Conservation (phyloP, 2,888 invertebrate genomes). For the Eucera pruinosa region DNA sequence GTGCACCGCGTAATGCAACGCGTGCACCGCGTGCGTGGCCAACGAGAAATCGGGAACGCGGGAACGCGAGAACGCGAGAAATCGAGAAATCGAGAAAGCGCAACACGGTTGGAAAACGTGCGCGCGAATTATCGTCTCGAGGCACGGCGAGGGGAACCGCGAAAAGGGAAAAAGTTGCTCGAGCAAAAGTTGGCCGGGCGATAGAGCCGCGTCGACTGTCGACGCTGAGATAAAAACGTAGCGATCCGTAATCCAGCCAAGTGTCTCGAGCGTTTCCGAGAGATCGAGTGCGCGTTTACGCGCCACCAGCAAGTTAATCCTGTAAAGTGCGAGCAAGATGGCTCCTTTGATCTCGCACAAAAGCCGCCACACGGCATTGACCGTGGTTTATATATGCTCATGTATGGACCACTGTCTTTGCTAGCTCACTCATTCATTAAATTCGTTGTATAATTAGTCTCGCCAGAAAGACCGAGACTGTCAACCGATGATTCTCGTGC, state of each 20-base stretch:
- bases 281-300: slow-evolving; percentile 53
- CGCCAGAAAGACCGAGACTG: slow-evolving; percentile 62
- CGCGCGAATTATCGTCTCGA: no score
- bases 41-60: slow-evolving; percentile 27
- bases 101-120: background rate
- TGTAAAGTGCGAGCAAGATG: slow-evolving; percentile 72
- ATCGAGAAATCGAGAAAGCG: slow-evolving; percentile 26
- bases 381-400: slow-evolving; percentile 82
- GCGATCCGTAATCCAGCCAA: slow-evolving; percentile 58
- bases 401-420: slow-evolving; percentile 82
- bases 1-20: slow-evolving; percentile 52
- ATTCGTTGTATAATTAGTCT: slow-evolving; percentile 84
- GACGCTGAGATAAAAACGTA: slow-evolving; percentile 51
- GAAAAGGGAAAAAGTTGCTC: background rate
- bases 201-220: slow-evolving; percentile 40
- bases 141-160: no score
- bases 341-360: slow-evolving; percentile 81
- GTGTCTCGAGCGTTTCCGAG: slow-evolving; percentile 53
- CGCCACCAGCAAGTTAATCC: slow-evolving; percentile 62
- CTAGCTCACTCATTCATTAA: slow-evolving; percentile 83
- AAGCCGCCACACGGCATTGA: slow-evolving; percentile 84
- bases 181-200: background rate
- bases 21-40: slow-evolving; percentile 35
- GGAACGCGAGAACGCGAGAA: background rate
- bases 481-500: slow-evolving; percentile 52